Evolutionary conservation across 1,140 invertebrate genomes (phyloP).

Genomic region (Megathymus violae): DNA sequence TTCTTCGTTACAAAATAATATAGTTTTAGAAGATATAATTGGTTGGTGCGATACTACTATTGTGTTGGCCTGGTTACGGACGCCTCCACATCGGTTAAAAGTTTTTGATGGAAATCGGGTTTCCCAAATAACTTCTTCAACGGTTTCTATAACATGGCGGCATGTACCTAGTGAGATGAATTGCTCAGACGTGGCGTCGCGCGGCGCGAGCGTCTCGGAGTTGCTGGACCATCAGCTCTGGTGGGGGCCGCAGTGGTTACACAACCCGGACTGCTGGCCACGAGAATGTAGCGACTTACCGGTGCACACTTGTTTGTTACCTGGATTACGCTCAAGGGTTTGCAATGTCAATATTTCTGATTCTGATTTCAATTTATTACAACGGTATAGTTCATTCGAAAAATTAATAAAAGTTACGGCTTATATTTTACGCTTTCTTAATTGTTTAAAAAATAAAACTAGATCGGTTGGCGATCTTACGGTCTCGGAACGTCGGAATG

Average conservation of each 20-base stretch:
- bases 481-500: conserved; percentile 5
- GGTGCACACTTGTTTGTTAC: not conserved
- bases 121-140: conserved; percentile 6
- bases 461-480: not conserved
- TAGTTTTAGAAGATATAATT: conserved; percentile 13
- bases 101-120: conserved; percentile 23
- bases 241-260: conserved; percentile 23
- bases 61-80: conserved; percentile 30
- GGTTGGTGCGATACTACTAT: conserved; percentile 32
- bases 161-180: conserved; percentile 8
- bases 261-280: conserved; percentile 8
- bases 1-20: conserved; percentile 8
- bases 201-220: conserved; percentile 1
- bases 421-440: conserved; percentile 16
- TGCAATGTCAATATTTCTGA: conserved; percentile 2
- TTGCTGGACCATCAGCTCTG: conserved; percentile 4
- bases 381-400: conserved; percentile 22
- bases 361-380: conserved; percentile 26
- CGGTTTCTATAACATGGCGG: conserved; percentile 6
- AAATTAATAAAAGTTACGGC: conserved; percentile 30
- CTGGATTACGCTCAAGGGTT: conserved; percentile 1
- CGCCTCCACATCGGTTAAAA: conserved; percentile 8
- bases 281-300: not conserved
- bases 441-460: conserved; percentile 6
- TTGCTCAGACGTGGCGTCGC: conserved; percentile 11